Conservation (phyloP, 2,797 vertebrate species). For the Melanogrammus aeglefinus region DNA sequence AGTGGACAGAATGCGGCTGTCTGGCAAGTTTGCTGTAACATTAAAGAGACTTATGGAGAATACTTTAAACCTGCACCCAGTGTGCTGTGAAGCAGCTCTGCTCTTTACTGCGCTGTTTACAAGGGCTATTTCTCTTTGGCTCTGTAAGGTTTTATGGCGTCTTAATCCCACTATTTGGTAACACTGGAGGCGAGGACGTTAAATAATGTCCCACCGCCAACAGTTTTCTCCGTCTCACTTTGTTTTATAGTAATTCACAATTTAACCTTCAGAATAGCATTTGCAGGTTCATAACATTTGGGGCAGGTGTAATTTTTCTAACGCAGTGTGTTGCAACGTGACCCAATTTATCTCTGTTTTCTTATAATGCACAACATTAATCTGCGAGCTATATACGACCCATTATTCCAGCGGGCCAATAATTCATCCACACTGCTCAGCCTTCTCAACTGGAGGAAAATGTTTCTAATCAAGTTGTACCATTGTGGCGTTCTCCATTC, state of each 20-base stretch:
- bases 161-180: slow-evolving; percentile 74
- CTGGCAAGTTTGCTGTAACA: slow-evolving; percentile 65
- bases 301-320: slow-evolving; percentile 83
- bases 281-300: slow-evolving; percentile 81
- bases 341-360: slow-evolving; percentile 81
- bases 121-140: slow-evolving; percentile 72
- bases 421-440: slow-evolving; percentile 74
- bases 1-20: slow-evolving; percentile 60
- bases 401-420: slow-evolving; percentile 68
- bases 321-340: slow-evolving; percentile 78
- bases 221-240: slow-evolving; percentile 76
- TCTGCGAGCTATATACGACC: slow-evolving; percentile 73
- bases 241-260: slow-evolving; percentile 82
- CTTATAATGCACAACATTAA: slow-evolving; percentile 79
- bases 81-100: slow-evolving; percentile 61
- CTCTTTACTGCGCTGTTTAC: slow-evolving; percentile 71
- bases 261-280: slow-evolving; percentile 81
- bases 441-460: slow-evolving; percentile 50
- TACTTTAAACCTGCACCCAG: slow-evolving; percentile 57
- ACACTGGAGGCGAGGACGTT: slow-evolving; percentile 71
- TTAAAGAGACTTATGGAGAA: slow-evolving; percentile 71
- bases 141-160: slow-evolving; percentile 72
- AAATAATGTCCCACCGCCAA: slow-evolving; percentile 75
- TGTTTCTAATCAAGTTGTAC: slow-evolving; percentile 61
- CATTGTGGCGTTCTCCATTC: slow-evolving; percentile 36